These are phyloP conservation scores for Amphiprion clarkii DNA, from an alignment of 2,797 vertebrate genomes.

Conservation along the genomic window DNA sequence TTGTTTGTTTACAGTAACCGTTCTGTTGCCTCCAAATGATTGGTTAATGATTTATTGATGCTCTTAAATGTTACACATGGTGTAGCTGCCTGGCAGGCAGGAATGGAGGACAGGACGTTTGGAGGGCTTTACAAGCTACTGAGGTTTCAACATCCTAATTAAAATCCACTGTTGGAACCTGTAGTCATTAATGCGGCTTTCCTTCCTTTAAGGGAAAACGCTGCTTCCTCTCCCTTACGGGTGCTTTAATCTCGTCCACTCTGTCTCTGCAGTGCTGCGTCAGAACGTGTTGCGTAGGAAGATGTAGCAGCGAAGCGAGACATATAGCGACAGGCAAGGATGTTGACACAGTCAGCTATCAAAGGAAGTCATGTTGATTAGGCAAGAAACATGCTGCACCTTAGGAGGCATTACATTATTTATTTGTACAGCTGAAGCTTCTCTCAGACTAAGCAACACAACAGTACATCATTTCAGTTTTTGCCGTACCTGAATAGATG, in stretches of 20 bases:
- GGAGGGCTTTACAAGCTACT: slow-evolving; percentile 29
- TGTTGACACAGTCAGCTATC: slow-evolving; percentile 70
- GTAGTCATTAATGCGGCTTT: slow-evolving; percentile 54
- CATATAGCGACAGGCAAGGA: slow-evolving; percentile 35
- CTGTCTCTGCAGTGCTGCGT: slow-evolving; percentile 23
- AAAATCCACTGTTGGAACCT: slow-evolving; percentile 43
- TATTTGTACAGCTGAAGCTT: slow-evolving; percentile 46
- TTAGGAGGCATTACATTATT: slow-evolving; percentile 58
- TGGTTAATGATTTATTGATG: slow-evolving; percentile 39
- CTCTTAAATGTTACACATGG: slow-evolving; percentile 25
- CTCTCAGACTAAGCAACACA: slow-evolving; percentile 11
- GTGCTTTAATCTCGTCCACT: slow-evolving; percentile 54
- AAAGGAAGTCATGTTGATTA: slow-evolving; percentile 73
- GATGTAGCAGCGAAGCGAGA: slow-evolving; percentile 48
- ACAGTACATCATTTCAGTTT: slow-evolving; percentile 17
- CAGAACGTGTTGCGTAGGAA: slow-evolving; percentile 49
- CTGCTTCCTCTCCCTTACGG: slow-evolving; percentile 37
- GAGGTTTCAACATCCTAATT: slow-evolving; percentile 59
- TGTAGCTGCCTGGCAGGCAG: slow-evolving; percentile 5
- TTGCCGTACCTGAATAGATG: slow-evolving; percentile 32
- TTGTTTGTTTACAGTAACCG: slow-evolving; percentile 14
- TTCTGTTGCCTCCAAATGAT: slow-evolving; percentile 7
- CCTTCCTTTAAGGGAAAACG: slow-evolving; percentile 52
- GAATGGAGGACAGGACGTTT: slow-evolving; percentile 9
- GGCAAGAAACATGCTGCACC: slow-evolving; percentile 62